Evolutionary conservation across 2,888 invertebrate genomes (phyloP), one percentile per base, ranked within the genome.

Genomic region (Ellobium chinense): DNA sequence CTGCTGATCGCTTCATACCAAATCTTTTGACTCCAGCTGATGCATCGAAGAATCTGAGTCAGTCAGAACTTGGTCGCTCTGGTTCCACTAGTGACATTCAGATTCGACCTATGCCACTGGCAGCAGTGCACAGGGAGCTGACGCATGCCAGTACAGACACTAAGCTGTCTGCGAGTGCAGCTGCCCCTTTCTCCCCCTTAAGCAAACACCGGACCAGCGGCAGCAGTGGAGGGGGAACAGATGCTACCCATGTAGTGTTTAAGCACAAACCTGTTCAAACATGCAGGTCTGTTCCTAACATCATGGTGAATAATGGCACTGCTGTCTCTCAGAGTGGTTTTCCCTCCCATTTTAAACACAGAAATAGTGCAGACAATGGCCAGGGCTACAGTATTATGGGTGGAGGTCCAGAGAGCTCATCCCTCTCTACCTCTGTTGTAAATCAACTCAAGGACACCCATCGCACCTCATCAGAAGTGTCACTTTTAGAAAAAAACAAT

Each of bases 1-100:
- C 85, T 24, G 80, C 83, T 1, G 85, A 85, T 73, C 81, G 70
- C 24, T 85, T 83, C 72, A 58, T 85, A 12, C 85, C 85, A 14
- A 85, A 84, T 69, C 75, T 82, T 18, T 36, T 78, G 14, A 66
- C 69, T 12, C 75, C 80, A 21, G 34, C 7, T 27, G 78, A 78
- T 29, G 29, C 29, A 1, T 31, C 69, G 29, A 31, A 18, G 39
- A 39, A 77, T 34, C 29, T 12, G 5, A 29, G 29, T 18, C 65
- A 66, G 7, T 27, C 31, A 34, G 80, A 74, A 7, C 39, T 69
- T 24, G 29, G 68, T 12, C 80, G 56, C 29, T 80, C 74, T 27
- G 60, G 70, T 5, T 80, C 80, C 1, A 54, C 69, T 1, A 63
- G 68, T 24, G 75, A 80, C 29, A 69, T 80, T 37, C 69, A 75